Evolutionary conservation across 2,113 vertebrate species (phyloP), one percentile per base, ranked within the genome.

Genomic region (Bujurquina vittata): DNA sequence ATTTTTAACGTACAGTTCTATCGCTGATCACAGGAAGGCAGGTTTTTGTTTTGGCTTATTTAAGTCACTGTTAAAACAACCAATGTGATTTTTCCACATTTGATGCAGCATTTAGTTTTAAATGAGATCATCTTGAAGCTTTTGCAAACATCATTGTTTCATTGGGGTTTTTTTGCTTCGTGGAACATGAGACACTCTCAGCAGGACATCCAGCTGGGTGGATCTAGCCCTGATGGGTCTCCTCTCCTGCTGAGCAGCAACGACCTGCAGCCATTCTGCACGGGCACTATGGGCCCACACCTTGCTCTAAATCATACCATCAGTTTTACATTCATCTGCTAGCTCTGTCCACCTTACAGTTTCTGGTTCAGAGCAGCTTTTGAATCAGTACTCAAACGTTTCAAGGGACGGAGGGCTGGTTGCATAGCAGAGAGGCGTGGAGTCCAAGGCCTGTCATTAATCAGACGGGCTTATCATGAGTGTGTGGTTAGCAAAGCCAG

Each of bases 221-320:
- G 14, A 46, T 46, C 12, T 46, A 12, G 2, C 10, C 37, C 37
- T 11, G 37, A 11, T 40, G 37, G 37, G 2, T 49, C 14, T 17
- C 14, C 46, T 17, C 33, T 33, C 46, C 46, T 17, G 15, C 46
- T 17, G 46, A 11, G 46, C 14, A 14, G 5, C 14, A 46, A 46
- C 15, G 14, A 5, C 46, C 46, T 69, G 40, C 63, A 69, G 29
- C 20, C 23, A 11, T 0, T 49, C 40, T 29, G 40, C 9, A 29
- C 26, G 17, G 14, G 17, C 0, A 0, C 2, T 43, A 46, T 0
- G 0, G 40, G 40, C 40, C 63, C 17, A 67, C 40, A 0, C 40
- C 40, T 49, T 10, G 22, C 40, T 18, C 63, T 11, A 67, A 46
- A 46, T 0, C 43, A 23, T 40, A 49, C 40, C 63, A 46, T 37